phyloP scores from a whole-genome alignment of 2,888 invertebrate species.

The Leptopilina myrica region DNA sequence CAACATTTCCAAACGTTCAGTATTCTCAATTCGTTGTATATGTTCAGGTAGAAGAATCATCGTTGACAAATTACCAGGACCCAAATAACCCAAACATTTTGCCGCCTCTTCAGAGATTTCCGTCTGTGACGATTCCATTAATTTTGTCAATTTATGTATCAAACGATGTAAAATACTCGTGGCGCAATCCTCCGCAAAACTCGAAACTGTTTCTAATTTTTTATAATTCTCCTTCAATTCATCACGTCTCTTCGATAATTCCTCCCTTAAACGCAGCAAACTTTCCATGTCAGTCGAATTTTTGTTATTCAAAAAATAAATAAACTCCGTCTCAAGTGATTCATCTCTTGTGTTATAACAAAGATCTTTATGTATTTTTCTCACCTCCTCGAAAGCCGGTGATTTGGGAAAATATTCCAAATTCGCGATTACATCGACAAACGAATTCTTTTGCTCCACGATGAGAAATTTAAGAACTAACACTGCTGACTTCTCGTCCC shows the following conservation, averaged over 20 bases:
- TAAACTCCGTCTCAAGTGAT: constrained; percentile 76
- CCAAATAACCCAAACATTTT: constrained; percentile 87
- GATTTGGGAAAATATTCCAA: constrained; percentile 79
- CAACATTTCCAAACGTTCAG: constrained; percentile 78
- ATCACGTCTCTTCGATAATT: constrained; percentile 79
- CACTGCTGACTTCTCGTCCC: constrained; percentile 66
- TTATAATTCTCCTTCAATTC: constrained; percentile 79
- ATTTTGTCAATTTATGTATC: constrained; percentile 79
- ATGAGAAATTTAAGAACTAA: constrained; percentile 76
- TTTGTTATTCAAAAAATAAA: constrained; percentile 75
- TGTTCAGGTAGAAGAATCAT: constrained; percentile 81
- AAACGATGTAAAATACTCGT: constrained; percentile 82
- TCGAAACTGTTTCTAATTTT: constrained; percentile 78
- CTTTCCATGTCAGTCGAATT: constrained; percentile 76
- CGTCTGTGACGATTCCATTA: constrained; percentile 77
- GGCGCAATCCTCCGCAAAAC: constrained; percentile 83
- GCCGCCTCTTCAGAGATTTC: constrained; percentile 80
- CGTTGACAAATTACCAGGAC: constrained; percentile 84
- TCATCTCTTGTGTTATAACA: constrained; percentile 57
- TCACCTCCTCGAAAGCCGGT: constrained; percentile 73
- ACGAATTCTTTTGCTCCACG: constrained; percentile 36
- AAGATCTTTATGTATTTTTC: constrained; percentile 66
- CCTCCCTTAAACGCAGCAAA: constrained; percentile 77
- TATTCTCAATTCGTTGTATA: constrained; percentile 65
- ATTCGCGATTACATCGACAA: constrained; percentile 75